Conservation (phyloP, 23 tunicate genomes). For the Halocynthia aurantium region DNA sequence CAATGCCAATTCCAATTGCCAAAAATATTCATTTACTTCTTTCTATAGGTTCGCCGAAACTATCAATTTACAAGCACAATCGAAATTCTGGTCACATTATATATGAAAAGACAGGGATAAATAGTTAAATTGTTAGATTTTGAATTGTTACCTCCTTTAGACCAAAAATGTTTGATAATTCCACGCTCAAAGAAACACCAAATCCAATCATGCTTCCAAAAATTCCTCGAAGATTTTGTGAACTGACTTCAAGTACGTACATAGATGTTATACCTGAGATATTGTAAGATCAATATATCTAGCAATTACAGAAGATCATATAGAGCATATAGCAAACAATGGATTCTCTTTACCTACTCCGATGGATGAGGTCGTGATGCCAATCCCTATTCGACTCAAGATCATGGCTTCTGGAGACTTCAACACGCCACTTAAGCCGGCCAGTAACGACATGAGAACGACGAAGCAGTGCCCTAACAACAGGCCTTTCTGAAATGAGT, state of each 20-base stretch:
- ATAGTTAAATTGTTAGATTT: not conserved
- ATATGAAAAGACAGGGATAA: no score
- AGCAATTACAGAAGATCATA: not conserved
- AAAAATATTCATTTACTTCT: not conserved
- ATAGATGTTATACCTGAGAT: constrained; percentile 37
- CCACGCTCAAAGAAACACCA: constrained; percentile 25
- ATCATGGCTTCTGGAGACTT: constrained; percentile 26
- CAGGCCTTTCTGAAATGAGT: constrained; percentile 17
- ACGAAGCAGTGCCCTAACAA: constrained; percentile 5
- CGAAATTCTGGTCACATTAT: no score
- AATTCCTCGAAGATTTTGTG: constrained; percentile 24
- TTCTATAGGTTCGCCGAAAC: not conserved
- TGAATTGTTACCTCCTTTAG: constrained; percentile 22
- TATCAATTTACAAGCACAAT: no score
- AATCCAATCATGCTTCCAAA: constrained; percentile 34
- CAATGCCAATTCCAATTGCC: not conserved
- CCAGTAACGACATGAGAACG: constrained; percentile 8
- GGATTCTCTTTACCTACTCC: constrained; percentile 16
- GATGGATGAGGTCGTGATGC: constrained; percentile 15
- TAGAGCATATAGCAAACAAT: no score
- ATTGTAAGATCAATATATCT: not conserved
- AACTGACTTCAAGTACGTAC: constrained; percentile 36
- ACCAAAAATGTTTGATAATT: constrained; percentile 29
- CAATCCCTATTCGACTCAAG: constrained; percentile 17
- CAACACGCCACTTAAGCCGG: constrained; percentile 16